Evolutionary conservation across 2,113 vertebrate genomes (phyloP).

Genomic region (Leptosomus discolor): DNA sequence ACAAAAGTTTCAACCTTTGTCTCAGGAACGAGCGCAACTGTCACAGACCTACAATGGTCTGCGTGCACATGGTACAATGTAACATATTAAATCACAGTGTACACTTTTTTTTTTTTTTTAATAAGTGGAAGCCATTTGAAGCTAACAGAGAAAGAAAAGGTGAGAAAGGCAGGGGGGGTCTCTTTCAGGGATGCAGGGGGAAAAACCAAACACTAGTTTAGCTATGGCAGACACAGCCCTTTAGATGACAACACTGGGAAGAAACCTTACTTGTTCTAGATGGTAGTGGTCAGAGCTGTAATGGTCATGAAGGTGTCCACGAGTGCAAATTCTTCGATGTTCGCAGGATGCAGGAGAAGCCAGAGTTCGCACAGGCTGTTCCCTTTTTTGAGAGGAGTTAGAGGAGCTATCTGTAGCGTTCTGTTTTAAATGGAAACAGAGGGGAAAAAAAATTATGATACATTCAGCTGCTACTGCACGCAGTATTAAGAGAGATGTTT

Average conservation of each 20-base stretch:
- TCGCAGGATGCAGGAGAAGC: slow-evolving; percentile 88
- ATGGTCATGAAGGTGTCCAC: slow-evolving; percentile 85
- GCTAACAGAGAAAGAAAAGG: neutral
- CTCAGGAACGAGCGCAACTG: neutral
- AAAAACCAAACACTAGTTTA: neutral
- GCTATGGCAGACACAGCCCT: neutral
- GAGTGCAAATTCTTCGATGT: slow-evolving; percentile 85
- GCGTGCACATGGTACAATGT: fast-evolving
- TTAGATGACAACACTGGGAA: neutral
- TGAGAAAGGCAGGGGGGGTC: neutral
- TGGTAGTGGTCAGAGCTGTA: slow-evolving; percentile 89
- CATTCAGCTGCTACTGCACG: neutral
- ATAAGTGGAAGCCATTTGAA: neutral
- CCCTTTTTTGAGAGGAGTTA: slow-evolving; percentile 84
- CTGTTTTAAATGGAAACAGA: slow-evolving; percentile 50
- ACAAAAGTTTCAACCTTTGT: neutral
- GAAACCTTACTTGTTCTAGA: slow-evolving; percentile 86
- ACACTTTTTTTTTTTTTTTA: neutral
- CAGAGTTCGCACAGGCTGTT: slow-evolving; percentile 80
- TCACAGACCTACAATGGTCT: neutral
- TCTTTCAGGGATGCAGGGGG: neutral
- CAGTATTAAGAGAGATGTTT: neutral
- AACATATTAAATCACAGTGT: neutral
- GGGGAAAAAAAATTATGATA: neutral
- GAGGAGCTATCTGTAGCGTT: slow-evolving; percentile 85